Base-by-base conservation (phyloP, 2,113 vertebrate genomes). In the Oncorhynchus keta region DNA sequence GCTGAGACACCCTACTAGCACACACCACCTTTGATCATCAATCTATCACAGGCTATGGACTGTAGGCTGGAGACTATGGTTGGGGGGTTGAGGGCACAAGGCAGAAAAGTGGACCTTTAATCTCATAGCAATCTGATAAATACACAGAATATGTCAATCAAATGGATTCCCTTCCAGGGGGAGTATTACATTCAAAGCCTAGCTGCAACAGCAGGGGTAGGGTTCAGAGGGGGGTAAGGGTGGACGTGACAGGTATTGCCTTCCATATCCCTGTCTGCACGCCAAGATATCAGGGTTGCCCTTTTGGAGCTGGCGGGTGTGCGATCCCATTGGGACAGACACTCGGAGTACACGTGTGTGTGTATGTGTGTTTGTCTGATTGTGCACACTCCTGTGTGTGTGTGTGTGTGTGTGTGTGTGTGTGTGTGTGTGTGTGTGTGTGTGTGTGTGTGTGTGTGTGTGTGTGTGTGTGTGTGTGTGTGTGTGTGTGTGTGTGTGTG, bases 241-340 rank as follows among this genome's bases (percentile, higher is more conserved):
- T 39, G 28, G 48, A 24, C 20, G 26, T 24, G 16, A 20, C 30
- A 57, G 45, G 51, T 30, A 64, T 26, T 57, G 22, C 14, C 55
- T 65, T 3, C 39, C 32, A 18, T 48, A 45, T 45, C 28, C 35
- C 7, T 39, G 68, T n/a, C 12, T 32, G 68, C n/a, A 20, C 9
- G 68, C 68, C 39, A 65, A 26, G 20, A 30, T 18, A 68, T 75
- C 45, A 32, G 72, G 9, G 16, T 12, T 83, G 75, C 3, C 68
- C 81, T 83, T 45, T 48, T 35, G 74, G 22, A 28, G 9, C 28
- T 45, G 74, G 66, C 28, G 61, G 73, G 35, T 39, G 13, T 3
- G 45, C 16, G 24, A 57, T 13, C 70, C 26, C 49, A 51, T 26
- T 26, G 2, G 22, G 26, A 67, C 11, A 14, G 12, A 51, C 48